These are phyloP conservation scores for Petrocephalus microphthalmus DNA, from an alignment of 2,113 vertebrate species.

Conservation along the genomic window DNA sequence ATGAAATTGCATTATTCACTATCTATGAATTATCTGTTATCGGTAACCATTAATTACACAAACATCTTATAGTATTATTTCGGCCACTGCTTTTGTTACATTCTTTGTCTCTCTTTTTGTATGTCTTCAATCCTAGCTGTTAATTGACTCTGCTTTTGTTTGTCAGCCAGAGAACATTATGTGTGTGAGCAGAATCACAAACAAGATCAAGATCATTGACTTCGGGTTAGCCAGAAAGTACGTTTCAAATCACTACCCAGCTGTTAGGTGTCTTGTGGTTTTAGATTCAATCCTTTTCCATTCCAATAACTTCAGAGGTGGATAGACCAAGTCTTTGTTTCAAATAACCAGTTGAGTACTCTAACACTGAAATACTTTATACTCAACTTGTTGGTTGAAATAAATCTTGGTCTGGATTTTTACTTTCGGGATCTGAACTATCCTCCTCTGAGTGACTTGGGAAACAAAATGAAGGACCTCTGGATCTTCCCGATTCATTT, in stretches of 20 bases:
- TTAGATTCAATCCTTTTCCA: background rate
- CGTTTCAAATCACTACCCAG: slow-evolving; percentile 28
- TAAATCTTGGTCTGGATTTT: background rate
- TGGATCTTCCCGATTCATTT: background rate
- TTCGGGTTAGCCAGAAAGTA: slow-evolving; percentile 65
- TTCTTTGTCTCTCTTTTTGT: too few species aligned
- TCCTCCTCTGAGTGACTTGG: background rate
- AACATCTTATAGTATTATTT: background rate
- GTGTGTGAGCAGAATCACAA: slow-evolving; percentile 63
- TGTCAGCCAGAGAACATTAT: slow-evolving; percentile 68
- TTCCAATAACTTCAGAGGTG: background rate
- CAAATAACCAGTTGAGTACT: background rate
- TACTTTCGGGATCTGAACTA: background rate
- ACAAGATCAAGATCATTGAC: slow-evolving; percentile 70
- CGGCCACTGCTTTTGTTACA: background rate
- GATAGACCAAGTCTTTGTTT: background rate
- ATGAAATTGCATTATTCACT: background rate
- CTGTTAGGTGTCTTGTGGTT: background rate
- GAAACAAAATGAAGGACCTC: background rate
- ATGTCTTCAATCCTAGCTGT: background rate
- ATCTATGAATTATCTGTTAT: background rate
- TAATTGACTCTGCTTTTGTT: slow-evolving; percentile 17
- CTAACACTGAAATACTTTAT: background rate
- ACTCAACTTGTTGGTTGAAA: background rate
- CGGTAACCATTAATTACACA: background rate